Percentiles rank a stretch among this genome's conserved stretches.
These are phyloP conservation scores for Andrena trimmerana DNA, from an alignment of 2,888 invertebrate genomes.

Conservation along the genomic window DNA sequence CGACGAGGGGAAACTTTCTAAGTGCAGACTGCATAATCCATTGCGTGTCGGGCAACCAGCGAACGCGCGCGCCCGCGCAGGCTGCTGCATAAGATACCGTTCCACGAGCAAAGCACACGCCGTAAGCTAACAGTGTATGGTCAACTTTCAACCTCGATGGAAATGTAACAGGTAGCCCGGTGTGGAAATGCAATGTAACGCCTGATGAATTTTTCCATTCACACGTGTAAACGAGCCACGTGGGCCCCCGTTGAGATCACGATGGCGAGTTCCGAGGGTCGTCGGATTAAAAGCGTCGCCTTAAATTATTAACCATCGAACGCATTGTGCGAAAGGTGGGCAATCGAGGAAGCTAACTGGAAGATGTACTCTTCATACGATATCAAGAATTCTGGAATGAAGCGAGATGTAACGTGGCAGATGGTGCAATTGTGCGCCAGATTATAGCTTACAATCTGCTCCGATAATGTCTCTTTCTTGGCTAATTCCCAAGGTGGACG, in stretches of 20 bases:
- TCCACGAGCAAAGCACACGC: constrained; percentile 12
- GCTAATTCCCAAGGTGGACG: constrained; percentile 55
- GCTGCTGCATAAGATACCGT: constrained; percentile 12
- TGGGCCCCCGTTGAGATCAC: neutral
- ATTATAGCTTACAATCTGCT: constrained; percentile 14
- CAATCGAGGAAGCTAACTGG: no score
- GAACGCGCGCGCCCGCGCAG: constrained; percentile 11
- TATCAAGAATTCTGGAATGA: no score
- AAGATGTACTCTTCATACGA: no score
- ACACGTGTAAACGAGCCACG: constrained; percentile 37
- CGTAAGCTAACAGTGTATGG: constrained; percentile 16
- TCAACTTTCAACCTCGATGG: constrained; percentile 61
- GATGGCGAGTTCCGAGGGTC: no score
- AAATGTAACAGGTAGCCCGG: constrained; percentile 68
- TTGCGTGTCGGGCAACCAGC: constrained; percentile 56
- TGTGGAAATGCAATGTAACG: constrained; percentile 17
- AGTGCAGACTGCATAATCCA: constrained; percentile 72
- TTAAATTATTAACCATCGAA: no score
- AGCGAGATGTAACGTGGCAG: neutral
- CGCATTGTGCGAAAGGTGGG: no score
- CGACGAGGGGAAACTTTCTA: constrained; percentile 68
- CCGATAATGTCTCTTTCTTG: constrained; percentile 51
- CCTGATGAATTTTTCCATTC: constrained; percentile 12
- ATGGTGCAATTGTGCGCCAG: constrained; percentile 2
- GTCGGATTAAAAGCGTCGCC: no score